Evolutionary conservation across 1,140 invertebrate genomes (phyloP).

Genomic region (Pogonomyrmex barbatus): DNA sequence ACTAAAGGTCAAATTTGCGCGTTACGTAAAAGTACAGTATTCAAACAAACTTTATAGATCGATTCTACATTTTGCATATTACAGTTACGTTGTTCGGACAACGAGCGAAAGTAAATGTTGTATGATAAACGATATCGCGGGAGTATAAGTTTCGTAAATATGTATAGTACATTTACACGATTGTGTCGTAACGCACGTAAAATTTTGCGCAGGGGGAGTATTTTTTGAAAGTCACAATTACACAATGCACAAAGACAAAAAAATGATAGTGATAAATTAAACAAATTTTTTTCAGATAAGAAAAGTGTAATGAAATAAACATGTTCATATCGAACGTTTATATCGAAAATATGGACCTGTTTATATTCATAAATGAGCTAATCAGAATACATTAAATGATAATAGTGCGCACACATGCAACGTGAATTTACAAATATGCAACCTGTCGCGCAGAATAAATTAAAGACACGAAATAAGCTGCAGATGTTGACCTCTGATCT

Average conservation of each 20-base stretch:
- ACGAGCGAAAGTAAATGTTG: background rate
- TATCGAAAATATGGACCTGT: background rate
- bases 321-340: background rate
- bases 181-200: background rate
- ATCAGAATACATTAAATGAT: slow-evolving; percentile 10
- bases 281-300: too few relatives aligned
- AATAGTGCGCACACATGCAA: slow-evolving; percentile 26
- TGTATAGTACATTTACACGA: slow-evolving; percentile 1
- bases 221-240: background rate
- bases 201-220: background rate
- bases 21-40: slow-evolving; percentile 13
- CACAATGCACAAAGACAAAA: too few relatives aligned
- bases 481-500: slow-evolving; percentile 32
- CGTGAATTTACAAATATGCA: slow-evolving; percentile 33
- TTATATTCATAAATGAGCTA: slow-evolving; percentile 10
- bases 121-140: slow-evolving; percentile 1
- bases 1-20: slow-evolving; percentile 50
- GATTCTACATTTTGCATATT: background rate
- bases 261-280: background rate
- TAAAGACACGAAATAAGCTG: slow-evolving; percentile 24
- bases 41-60: slow-evolving; percentile 31
- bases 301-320: background rate
- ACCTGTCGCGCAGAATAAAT: slow-evolving; percentile 42
- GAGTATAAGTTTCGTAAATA: background rate
- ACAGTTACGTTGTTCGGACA: background rate